Evolutionary conservation across 2,113 vertebrate genomes (phyloP).

Genomic region (Tyrannus savana): DNA sequence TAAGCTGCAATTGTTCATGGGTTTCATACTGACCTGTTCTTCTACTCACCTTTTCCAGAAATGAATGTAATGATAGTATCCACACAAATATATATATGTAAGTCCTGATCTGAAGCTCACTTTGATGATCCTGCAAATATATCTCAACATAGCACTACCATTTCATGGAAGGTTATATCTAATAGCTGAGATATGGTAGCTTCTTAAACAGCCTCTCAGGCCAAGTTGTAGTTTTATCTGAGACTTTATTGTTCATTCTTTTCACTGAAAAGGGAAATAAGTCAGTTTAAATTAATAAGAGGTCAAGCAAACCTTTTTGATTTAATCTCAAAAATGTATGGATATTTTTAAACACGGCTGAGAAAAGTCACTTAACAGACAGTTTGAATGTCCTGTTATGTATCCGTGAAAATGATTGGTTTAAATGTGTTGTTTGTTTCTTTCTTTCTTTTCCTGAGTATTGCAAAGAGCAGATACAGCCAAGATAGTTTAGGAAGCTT

Average conservation of each 20-base stretch:
- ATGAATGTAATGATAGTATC: neutral
- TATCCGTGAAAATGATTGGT: neutral
- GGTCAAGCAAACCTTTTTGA: neutral
- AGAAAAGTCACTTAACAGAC: neutral
- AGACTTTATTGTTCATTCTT: neutral
- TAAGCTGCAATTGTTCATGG: neutral
- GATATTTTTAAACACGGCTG: neutral
- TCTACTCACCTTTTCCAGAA: neutral
- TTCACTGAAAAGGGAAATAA: neutral
- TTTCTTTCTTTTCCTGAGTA: neutral
- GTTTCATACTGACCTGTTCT: neutral
- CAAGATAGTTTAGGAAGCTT: neutral
- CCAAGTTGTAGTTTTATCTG: neutral
- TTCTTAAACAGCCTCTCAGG: neutral
- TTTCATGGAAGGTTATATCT: neutral
- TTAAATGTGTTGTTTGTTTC: neutral
- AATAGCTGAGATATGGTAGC: neutral
- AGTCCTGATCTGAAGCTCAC: neutral
- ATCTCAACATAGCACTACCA: neutral
- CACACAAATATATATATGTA: neutral
- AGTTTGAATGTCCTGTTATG: neutral
- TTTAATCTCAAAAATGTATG: neutral
- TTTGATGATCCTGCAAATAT: neutral
- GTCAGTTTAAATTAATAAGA: neutral
- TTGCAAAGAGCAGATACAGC: neutral